Base-by-base conservation (phyloP, 2,113 vertebrate genomes). In the Dromaius novaehollandiae region DNA sequence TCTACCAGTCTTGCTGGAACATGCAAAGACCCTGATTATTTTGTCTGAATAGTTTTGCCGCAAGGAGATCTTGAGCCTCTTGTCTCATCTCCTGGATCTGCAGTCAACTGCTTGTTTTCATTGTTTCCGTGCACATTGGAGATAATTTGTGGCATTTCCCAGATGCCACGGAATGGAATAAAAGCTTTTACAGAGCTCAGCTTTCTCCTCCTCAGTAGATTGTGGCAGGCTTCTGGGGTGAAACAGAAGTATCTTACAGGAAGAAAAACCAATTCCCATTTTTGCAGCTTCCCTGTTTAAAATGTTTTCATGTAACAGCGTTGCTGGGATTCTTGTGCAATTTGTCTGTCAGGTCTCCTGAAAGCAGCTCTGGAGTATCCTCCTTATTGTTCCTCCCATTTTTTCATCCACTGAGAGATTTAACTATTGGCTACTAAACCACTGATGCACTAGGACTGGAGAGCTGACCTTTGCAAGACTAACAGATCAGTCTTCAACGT, bases 51-150 rank as follows among this genome's bases (percentile, higher is more conserved):
- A 42, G 16, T 26, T 86, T 63, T 74, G 7, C 26, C 32, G 16
- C 0, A 2, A 40, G 18, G 36, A 80, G 64, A 18, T 55, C 77
- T 89, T 22, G 38, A 89, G 55, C 8, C 32, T 51, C 30, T 80
- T 24, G 21, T 16, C 30, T 79, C 24, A 18, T 71, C 81, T 51
- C 3, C 2, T 19, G 55, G 51, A 14, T 84, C 89, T 78, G 64
- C 55, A 13, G 30, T 32, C 30, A 40, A 1, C 25, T 34, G n/a
- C 53, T 91, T 7, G 15, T 25, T 11, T 28, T 78, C 58, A 36
- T 3, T 2, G 16, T 77, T 55, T 19, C 6, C 1, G 5, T 3
- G 13, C 40, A 4, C 12, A 0, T 0, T 24, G 24, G 68, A 40
- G 55, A 32, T 1, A 55, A 61, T 30, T 44, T 60, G 2, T 3